phyloP scores from a whole-genome alignment of 2,113 vertebrate species.

The Pseudolaguvia tuberculata region DNA sequence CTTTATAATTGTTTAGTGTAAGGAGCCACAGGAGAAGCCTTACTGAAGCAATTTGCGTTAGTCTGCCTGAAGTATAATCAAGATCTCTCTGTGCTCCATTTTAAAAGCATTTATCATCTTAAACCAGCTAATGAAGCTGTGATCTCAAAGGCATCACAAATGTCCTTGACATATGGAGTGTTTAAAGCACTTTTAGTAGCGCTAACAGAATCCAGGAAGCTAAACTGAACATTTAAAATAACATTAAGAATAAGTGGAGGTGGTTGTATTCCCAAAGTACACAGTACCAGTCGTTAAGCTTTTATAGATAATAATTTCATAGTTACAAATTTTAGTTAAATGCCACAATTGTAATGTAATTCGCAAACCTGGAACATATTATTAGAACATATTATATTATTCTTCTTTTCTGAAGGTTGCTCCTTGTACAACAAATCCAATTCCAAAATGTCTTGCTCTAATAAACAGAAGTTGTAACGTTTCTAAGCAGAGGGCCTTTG shows the following conservation, averaged over 20 bases:
- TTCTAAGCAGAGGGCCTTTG: not conserved
- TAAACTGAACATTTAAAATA: not conserved
- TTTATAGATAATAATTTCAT: not conserved
- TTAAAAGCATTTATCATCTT: slow-evolving; percentile 39
- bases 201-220: not conserved
- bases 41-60: slow-evolving; percentile 3
- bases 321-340: not conserved
- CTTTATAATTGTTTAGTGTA: not conserved
- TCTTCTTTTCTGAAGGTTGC: not conserved
- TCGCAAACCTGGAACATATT: not conserved
- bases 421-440: slow-evolving; percentile 5
- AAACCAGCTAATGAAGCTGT: slow-evolving; percentile 38
- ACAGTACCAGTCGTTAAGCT: not conserved
- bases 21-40: not conserved
- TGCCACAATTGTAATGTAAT: not conserved
- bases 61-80: not conserved
- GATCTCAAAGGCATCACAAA: slow-evolving; percentile 24
- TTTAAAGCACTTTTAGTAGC: not conserved
- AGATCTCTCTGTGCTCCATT: slow-evolving; percentile 1
- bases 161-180: slow-evolving; percentile 7
- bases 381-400: too few relatives aligned
- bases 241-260: not conserved
- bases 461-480: not conserved
- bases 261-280: not conserved
- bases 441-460: slow-evolving; percentile 1